phyloP scores from a whole-genome alignment of 2,888 invertebrate species.

The Noctua janthe region DNA sequence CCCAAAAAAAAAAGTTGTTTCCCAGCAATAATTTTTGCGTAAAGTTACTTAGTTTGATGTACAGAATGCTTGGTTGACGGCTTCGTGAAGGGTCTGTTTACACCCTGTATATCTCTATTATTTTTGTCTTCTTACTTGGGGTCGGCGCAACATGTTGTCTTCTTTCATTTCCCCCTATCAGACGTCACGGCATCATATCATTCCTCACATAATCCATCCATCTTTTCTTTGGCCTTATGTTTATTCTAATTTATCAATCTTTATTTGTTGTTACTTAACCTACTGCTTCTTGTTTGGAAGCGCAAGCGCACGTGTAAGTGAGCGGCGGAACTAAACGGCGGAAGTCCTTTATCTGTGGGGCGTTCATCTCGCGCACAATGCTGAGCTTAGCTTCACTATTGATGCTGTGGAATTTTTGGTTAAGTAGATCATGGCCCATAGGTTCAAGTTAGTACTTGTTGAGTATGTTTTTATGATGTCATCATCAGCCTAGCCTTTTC shows the following conservation, averaged over 20 bases:
- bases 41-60: too few relatives aligned
- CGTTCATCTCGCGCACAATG: constrained; percentile 82
- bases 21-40: too few relatives aligned
- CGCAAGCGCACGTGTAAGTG: constrained; percentile 73
- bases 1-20: too few relatives aligned
- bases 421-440: constrained; percentile 32
- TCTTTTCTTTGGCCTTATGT: too few relatives aligned
- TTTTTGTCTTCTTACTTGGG: too few relatives aligned
- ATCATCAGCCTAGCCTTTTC: background rate
- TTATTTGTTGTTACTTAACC: constrained; percentile 13
- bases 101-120: too few relatives aligned
- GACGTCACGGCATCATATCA: too few relatives aligned
- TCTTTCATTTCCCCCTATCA: too few relatives aligned
- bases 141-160: too few relatives aligned
- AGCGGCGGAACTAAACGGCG: constrained; percentile 84
- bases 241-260: background rate
- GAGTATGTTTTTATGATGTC: background rate
- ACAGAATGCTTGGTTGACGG: too few relatives aligned
- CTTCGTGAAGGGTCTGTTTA: too few relatives aligned
- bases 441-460: constrained; percentile 15
- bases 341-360: constrained; percentile 85
- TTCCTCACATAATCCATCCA: too few relatives aligned
- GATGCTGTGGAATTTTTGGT: constrained; percentile 28
- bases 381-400: constrained; percentile 44
- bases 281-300: constrained; percentile 38